phyloP scores from a whole-genome alignment of 2,888 invertebrate genomes.

The Drosophila histrio region DNA sequence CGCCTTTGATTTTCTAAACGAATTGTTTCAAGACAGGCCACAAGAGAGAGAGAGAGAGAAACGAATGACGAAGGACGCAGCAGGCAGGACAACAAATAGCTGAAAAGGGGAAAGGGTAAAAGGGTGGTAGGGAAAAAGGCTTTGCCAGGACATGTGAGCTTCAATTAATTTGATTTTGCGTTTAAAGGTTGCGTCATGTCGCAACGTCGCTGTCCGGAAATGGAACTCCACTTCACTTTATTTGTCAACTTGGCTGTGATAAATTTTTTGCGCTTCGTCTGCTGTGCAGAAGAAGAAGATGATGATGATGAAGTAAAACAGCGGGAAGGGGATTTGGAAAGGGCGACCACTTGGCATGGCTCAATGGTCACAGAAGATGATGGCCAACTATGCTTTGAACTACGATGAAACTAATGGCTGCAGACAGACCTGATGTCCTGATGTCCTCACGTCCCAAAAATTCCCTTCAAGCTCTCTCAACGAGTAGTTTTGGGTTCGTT shows the following conservation, averaged over 20 bases:
- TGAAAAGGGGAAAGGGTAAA: not conserved
- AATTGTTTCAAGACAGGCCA: slow-evolving; percentile 82
- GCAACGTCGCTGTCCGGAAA: slow-evolving; percentile 53
- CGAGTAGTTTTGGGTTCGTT: slow-evolving; percentile 13
- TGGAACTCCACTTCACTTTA: slow-evolving; percentile 68
- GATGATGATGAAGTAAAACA: not conserved
- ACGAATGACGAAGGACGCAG: not conserved
- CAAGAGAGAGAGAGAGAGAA: slow-evolving; percentile 65
- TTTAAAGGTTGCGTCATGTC: slow-evolving; percentile 47
- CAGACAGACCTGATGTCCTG: slow-evolving; percentile 24
- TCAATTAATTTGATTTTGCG: slow-evolving; percentile 77
- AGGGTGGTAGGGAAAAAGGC: slow-evolving; percentile 19
- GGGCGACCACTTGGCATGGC: slow-evolving; percentile 62
- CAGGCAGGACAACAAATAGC: slow-evolving; percentile 5
- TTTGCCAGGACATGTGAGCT: slow-evolving; percentile 65
- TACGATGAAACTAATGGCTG: slow-evolving; percentile 70
- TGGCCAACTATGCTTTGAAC: slow-evolving; percentile 75
- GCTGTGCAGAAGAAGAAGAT: slow-evolving; percentile 32
- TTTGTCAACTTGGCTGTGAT: slow-evolving; percentile 74
- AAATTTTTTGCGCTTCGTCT: slow-evolving; percentile 74
- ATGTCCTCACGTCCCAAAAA: not conserved
- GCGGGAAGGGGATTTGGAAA: not conserved
- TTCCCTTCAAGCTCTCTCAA: not conserved
- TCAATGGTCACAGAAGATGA: slow-evolving; percentile 57
- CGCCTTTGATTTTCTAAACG: slow-evolving; percentile 83